phyloP scores from a whole-genome alignment of 2,888 invertebrate species.

The Drosophila neotestacea region DNA sequence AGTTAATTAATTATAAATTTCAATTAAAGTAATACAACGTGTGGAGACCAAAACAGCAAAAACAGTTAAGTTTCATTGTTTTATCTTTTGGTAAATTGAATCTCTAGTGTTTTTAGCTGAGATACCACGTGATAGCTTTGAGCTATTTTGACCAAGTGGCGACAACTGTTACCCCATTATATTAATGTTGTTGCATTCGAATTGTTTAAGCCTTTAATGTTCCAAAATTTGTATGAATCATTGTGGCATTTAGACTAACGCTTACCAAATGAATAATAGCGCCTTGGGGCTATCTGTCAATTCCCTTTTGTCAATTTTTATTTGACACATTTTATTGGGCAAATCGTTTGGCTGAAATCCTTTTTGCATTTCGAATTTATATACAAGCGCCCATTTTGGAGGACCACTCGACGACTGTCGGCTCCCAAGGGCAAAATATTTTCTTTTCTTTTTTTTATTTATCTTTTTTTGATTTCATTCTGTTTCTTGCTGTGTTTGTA shows the following conservation, averaged over 20 bases:
- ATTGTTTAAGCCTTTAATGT: neutral
- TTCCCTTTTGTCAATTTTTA: constrained; percentile 61
- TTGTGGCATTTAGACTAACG: constrained; percentile 8
- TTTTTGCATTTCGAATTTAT: constrained; percentile 59
- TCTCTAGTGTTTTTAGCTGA: neutral
- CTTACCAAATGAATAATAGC: constrained; percentile 58
- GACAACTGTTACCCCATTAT: neutral
- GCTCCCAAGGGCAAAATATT: constrained; percentile 48
- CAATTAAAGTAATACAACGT: constrained; percentile 20
- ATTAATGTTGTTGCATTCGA: constrained; percentile 3
- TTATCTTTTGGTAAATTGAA: constrained; percentile 6
- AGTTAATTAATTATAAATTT: constrained; percentile 48
- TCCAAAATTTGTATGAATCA: neutral
- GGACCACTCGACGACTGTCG: constrained; percentile 25
- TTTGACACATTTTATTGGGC: constrained; percentile 71
- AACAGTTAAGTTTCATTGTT: constrained; percentile 49
- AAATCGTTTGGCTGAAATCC: constrained; percentile 63
- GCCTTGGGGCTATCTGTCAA: constrained; percentile 37
- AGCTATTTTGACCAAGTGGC: constrained; percentile 3
- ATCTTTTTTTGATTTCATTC: neutral
- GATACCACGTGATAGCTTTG: constrained; percentile 29
- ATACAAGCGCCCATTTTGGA: constrained; percentile 42
- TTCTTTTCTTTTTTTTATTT: constrained; percentile 10
- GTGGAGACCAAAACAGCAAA: constrained; percentile 16
- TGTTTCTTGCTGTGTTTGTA: constrained; percentile 26